Percentiles rank a stretch among this genome's conserved stretches.
phyloP scores from a whole-genome alignment of 2,888 invertebrate genomes.

The Chrysodeixis includens region DNA sequence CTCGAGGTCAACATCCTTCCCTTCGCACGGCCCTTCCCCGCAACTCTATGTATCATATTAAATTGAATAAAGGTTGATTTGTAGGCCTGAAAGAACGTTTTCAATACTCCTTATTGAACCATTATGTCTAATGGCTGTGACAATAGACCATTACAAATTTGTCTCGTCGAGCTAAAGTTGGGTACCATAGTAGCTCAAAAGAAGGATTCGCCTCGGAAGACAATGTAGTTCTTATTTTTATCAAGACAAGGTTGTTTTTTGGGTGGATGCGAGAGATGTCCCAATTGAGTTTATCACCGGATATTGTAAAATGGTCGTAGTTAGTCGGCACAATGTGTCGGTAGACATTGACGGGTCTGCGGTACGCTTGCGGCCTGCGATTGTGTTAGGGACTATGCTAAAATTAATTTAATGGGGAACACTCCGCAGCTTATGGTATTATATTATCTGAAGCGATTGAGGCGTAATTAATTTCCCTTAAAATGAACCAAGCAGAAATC shows the following conservation, averaged over 20 bases:
- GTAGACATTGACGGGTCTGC: slow-evolving; percentile 76
- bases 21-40: slow-evolving; percentile 73
- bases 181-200: slow-evolving; percentile 61
- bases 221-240: slow-evolving; percentile 72
- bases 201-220: slow-evolving; percentile 51
- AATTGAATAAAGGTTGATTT: slow-evolving; percentile 82
- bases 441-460: slow-evolving; percentile 39
- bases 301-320: slow-evolving; percentile 87
- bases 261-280: slow-evolving; percentile 61
- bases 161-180: slow-evolving; percentile 69
- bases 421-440: slow-evolving; percentile 55
- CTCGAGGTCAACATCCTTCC: slow-evolving; percentile 80
- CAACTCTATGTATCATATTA: slow-evolving; percentile 70
- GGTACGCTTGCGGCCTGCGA: slow-evolving; percentile 63
- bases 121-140: slow-evolving; percentile 85
- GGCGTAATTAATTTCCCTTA: slow-evolving; percentile 50
- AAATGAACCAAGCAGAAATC: slow-evolving; percentile 39
- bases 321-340: slow-evolving; percentile 77
- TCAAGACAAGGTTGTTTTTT: slow-evolving; percentile 69
- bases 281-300: slow-evolving; percentile 87
- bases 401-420: slow-evolving; percentile 61
- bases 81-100: slow-evolving; percentile 82
- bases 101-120: slow-evolving; percentile 86
- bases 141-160: slow-evolving; percentile 87
- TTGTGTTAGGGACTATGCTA: slow-evolving; percentile 66